Conservation (phyloP, 1,140 invertebrate genomes). For the Scaptomyza montana region DNA sequence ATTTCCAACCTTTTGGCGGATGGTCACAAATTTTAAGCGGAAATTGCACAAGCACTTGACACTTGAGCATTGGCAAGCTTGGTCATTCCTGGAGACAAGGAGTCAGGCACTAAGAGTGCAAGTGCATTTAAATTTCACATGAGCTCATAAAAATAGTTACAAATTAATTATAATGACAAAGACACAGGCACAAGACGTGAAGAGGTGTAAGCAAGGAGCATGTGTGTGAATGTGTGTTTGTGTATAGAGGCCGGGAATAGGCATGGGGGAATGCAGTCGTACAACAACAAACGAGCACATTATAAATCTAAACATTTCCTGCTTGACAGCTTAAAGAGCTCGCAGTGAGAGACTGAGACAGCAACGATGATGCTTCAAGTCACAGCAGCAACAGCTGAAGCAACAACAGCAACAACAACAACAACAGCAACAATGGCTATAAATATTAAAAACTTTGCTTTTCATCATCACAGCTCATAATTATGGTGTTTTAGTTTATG, state of each 20-base stretch:
- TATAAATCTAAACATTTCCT: constrained; percentile 81
- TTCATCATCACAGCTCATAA: constrained; percentile 64
- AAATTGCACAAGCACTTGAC: constrained; percentile 80
- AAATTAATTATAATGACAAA: constrained; percentile 82
- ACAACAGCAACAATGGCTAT: constrained; percentile 47
- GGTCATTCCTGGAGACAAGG: constrained; percentile 28
- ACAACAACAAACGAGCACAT: constrained; percentile 50
- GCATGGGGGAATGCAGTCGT: constrained; percentile 37
- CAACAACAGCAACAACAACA: constrained; percentile 56
- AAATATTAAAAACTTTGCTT: constrained; percentile 54
- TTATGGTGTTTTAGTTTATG: constrained; percentile 77
- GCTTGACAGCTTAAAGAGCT: constrained; percentile 79
- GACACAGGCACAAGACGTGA: constrained; percentile 26
- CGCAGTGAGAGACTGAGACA: constrained; percentile 59
- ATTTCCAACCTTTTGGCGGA: constrained; percentile 69
- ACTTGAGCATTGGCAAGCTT: constrained; percentile 45
- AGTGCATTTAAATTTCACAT: constrained; percentile 78
- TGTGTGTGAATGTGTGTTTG: no score
- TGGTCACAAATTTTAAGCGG: constrained; percentile 75
- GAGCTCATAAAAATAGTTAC: constrained; percentile 82
- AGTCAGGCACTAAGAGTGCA: constrained; percentile 14
- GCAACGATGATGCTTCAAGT: constrained; percentile 75
- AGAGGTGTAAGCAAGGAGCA: not conserved
- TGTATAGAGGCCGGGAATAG: not conserved
- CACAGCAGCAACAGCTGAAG: constrained; percentile 54